These are phyloP conservation scores for Cebus imitator DNA, from an alignment of 2,113 vertebrate genomes.

Conservation along the genomic window DNA sequence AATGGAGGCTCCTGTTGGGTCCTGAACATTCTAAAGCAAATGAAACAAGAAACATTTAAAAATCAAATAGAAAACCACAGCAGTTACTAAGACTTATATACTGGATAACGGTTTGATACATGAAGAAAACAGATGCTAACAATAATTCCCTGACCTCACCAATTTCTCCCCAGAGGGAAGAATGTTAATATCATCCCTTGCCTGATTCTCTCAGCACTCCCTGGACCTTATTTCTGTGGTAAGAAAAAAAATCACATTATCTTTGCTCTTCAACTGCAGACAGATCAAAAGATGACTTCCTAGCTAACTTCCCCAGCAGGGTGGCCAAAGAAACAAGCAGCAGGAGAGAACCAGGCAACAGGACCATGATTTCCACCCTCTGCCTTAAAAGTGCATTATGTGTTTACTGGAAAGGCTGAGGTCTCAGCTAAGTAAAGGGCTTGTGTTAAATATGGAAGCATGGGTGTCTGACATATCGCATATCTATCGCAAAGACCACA, in stretches of 20 bases:
- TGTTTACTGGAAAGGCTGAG: not conserved
- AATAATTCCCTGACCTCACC: no score
- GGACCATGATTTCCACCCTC: not conserved
- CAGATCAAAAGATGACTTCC: not conserved
- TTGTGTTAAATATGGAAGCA: not conserved
- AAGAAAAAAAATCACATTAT: not conserved
- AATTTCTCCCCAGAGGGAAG: no score
- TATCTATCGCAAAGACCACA: not conserved
- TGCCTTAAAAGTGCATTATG: not conserved
- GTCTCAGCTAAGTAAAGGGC: not conserved
- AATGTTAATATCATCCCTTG: no score
- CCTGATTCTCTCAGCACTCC: no score
- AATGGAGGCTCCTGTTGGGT: no score
- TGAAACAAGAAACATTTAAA: no score
- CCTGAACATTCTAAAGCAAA: no score
- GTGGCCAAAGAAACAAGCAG: not conserved
- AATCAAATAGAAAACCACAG: no score
- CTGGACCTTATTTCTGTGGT: no score
- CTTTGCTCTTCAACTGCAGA: not conserved
- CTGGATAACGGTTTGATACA: no score
- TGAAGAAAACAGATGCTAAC: no score
- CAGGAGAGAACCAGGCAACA: not conserved
- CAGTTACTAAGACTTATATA: no score
- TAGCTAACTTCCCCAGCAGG: not conserved
- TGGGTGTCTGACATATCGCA: not conserved